phyloP scores from a whole-genome alignment of 2,113 vertebrate genomes.

The Charadrius vociferus region DNA sequence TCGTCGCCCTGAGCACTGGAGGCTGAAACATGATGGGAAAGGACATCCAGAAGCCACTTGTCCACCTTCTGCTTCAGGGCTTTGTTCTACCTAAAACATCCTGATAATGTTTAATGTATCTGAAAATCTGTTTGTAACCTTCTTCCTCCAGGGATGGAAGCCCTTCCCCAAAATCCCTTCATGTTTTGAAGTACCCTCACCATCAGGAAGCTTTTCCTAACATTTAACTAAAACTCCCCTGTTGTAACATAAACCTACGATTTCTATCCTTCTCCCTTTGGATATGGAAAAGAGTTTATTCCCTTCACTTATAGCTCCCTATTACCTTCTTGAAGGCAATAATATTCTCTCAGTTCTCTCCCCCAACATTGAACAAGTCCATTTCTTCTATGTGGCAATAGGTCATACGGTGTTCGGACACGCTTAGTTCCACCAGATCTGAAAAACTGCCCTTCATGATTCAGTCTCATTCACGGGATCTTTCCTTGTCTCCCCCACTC shows the following conservation, averaged over 20 bases:
- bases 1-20: not conserved
- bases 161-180: not conserved
- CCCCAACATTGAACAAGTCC: not conserved
- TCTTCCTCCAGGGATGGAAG: not conserved
- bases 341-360: not conserved
- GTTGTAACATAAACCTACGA: accelerated
- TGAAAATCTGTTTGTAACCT: not conserved
- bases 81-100: not conserved
- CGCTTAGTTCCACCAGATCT: not conserved
- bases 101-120: not conserved
- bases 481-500: not conserved
- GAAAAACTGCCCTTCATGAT: not conserved
- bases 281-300: not conserved
- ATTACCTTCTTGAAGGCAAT: not conserved
- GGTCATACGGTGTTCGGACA: not conserved
- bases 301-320: not conserved
- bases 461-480: not conserved
- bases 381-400: not conserved
- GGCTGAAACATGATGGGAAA: not conserved
- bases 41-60: not conserved
- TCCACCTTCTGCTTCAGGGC: not conserved
- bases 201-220: not conserved
- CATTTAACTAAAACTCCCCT: not conserved
- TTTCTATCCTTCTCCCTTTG: not conserved
- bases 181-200: not conserved